Evolutionary conservation across 2,797 vertebrate species (phyloP).

Genomic region (Halcyon badia): DNA sequence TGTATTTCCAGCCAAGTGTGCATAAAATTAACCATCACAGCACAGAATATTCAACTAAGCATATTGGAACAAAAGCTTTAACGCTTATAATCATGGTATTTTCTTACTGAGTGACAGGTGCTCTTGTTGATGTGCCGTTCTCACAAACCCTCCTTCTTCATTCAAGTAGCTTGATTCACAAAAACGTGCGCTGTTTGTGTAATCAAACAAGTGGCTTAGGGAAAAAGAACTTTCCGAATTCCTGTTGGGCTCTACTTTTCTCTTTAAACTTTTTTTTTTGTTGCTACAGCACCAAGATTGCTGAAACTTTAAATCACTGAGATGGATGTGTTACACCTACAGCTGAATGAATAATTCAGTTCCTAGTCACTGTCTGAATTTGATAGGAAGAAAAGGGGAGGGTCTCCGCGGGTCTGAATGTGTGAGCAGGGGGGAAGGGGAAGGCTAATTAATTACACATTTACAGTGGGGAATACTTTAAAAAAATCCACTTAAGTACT

Average conservation of each 20-base stretch:
- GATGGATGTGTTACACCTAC: conserved; percentile 68
- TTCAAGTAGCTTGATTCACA: conserved; percentile 44
- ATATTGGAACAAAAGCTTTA: conserved; percentile 53
- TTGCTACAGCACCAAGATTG: conserved; percentile 33
- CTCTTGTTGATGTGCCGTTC: conserved; percentile 19
- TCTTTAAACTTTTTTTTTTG: conserved; percentile 15
- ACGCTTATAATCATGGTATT: conserved; percentile 7
- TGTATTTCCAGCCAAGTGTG: conserved; percentile 44
- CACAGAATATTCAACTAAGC: conserved; percentile 30
- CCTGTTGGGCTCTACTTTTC: conserved; percentile 21
- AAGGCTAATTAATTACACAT: conserved; percentile 84
- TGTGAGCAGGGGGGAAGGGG: conserved; percentile 75
- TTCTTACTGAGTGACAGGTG: conserved; percentile 62
- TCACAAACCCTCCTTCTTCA: conserved; percentile 13
- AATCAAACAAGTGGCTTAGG: conserved; percentile 37
- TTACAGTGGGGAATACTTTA: conserved; percentile 78
- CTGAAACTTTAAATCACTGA: conserved; percentile 52
- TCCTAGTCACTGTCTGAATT: conserved; percentile 69
- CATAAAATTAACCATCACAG: conserved; percentile 43
- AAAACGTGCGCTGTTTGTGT: background rate
- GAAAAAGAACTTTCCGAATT: background rate
- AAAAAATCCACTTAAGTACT: conserved; percentile 70
- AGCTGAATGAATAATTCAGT: conserved; percentile 73
- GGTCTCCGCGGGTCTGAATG: conserved; percentile 84
- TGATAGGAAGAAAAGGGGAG: conserved; percentile 67